Percentiles rank a stretch among this genome's conserved stretches.
These are phyloP conservation scores for Onthophagus sagittarius DNA, from an alignment of 2,888 invertebrate species.

Conservation along the genomic window DNA sequence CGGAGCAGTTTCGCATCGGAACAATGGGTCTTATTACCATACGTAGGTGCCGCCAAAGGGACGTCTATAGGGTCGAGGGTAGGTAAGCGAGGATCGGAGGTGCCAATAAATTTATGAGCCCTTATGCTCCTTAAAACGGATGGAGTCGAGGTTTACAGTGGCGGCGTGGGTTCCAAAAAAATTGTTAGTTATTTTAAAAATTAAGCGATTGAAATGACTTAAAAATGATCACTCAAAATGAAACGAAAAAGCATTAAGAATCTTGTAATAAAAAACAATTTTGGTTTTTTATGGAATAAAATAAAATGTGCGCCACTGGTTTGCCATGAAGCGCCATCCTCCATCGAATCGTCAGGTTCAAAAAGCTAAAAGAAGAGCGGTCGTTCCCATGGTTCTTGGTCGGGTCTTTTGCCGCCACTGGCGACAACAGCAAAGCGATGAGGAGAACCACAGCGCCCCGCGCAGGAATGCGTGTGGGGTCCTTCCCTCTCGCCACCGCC, in stretches of 20 bases:
- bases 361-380: no score
- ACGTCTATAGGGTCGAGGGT: background rate
- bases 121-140: background rate
- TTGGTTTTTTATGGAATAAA: no score
- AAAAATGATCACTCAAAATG: no score
- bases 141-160: background rate
- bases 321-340: conserved; percentile 9
- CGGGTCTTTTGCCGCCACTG: background rate
- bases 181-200: no score
- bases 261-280: no score
- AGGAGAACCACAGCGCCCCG: background rate
- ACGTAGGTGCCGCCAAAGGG: background rate
- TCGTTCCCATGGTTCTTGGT: background rate
- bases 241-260: no score
- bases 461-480: conserved; percentile 27
- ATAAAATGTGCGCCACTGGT: no score
- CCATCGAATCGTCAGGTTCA: background rate
- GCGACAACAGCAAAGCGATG: background rate
- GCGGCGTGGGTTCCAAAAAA: background rate
- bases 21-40: background rate
- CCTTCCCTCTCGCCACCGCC: conserved; percentile 16
- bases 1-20: background rate
- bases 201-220: no score
- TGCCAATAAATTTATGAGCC: background rate
- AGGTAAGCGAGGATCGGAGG: background rate